Evolutionary conservation across 92 coral and sea anemone species (phyloP), one percentile per base, ranked within the genome.

Genomic region (Epizoanthus illoricatus): DNA sequence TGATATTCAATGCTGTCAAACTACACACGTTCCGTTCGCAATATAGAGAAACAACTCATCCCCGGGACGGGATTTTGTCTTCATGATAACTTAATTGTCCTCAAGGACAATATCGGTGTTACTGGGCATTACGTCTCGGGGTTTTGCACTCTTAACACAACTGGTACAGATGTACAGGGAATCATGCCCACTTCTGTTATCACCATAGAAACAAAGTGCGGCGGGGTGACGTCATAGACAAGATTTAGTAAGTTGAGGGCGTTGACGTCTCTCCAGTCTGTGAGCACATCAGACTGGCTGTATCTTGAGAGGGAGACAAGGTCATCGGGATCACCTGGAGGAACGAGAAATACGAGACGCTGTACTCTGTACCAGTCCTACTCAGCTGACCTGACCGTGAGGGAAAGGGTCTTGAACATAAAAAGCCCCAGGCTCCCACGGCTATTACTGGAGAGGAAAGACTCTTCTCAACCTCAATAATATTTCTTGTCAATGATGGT

Each of bases 111-210:
- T 45, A 45, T 45, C 49, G 49, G 49, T 45, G 18, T 6, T 45
- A 42, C 81, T 33, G 20, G 58, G 7, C 23, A 61, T 78, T 68
- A 88, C 69, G 84, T 89, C 81, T 96, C 99, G n/a, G 95, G 98
- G 76, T 91, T 96, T 84, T 96, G 97, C 16, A 96, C 99, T 36
- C 99, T 83, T 33, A 96, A 71, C 43, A 96, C 97, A n/a, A 96
- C 99, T 13, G 99, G 99, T 16, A 96, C 99, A 56, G 99, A 96
- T 1, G 99, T 96, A 63, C 99, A 96, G 41, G 99, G 99, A 39
- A 96, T 91, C 99, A 93, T 93, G 28, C 99, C 99, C n/a, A 96
- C 97, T 91, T 96, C 99, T 5, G 99, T 96, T 73, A 93, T 90
- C 84, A 93, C 98, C 98, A 96, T 93, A 89, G 99, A 93, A 71